Base-by-base conservation (phyloP, 2,113 vertebrate species). In the Nanger granti region DNA sequence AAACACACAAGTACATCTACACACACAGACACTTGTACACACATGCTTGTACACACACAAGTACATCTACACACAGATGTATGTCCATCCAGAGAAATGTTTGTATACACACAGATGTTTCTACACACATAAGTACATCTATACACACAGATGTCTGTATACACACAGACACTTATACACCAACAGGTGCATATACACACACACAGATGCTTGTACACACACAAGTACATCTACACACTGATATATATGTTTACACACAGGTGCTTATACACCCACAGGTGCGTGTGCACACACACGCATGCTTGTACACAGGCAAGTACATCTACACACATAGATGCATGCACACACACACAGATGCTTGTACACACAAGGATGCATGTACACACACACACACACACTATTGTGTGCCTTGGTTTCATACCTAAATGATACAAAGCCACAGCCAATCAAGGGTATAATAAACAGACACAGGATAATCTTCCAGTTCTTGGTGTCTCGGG, bases 401-500 rank as follows among this genome's bases (percentile, higher is more conserved):
- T 3, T 3, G 1, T 1, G 15, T 34, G 29, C 13, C 64, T 84
- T 31, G 1, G 41, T 80, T 87, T 22, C 94, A n/a, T 98, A 99
- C 99, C 99, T 99, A 98, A 99, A 99, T 29, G 99, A 99, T 37
- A 99, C 98, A 96, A 99, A 99, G 94, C 99, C 98, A 29, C 99
- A 99, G 98, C 99, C 99, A 97, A 99, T 99, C 57, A 99, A 98
- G 5, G 99, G 99, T 73, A 99, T 99, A 88, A 99, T 98, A n/a
- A 99, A 97, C 87, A 99, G 99, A 96, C 99, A 99, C 93, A 99
- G 73, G 34, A 99, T 98, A 4, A 99, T 99, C 98, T 99, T 99
- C 99, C 99, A 99, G 83, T 99, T 99, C 59, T 99, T 99, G 59
- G 99, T 99, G 96, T 99, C 99, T 93, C 99, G 99, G 41, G 99